Conservation (phyloP, 2,797 vertebrate species). For the Mallotus villosus region DNA sequence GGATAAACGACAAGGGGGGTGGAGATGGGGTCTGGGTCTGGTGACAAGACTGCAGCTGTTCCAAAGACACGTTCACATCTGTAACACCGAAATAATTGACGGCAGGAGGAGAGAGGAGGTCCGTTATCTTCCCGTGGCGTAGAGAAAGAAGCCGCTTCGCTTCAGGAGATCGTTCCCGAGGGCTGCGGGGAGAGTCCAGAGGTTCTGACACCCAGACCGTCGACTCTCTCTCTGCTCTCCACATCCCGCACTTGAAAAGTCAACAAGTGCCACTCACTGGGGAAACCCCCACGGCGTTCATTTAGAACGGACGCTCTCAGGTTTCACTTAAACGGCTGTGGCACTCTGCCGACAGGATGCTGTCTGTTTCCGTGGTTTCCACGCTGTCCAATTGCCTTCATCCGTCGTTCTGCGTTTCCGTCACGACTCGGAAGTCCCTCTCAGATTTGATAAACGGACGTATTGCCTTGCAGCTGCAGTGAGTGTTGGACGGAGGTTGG, state of each 20-base stretch:
- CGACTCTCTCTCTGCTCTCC: no score
- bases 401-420: conserved; percentile 62
- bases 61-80: conserved; percentile 7
- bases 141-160: no score
- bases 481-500: conserved; percentile 24
- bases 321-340: conserved; percentile 32
- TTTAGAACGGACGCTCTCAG: conserved; percentile 30
- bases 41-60: conserved; percentile 12
- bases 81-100: conserved; percentile 20
- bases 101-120: no score
- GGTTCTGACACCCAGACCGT: no score
- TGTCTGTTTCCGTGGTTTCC: conserved; percentile 34
- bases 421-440: conserved; percentile 41
- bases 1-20: conserved; percentile 23
- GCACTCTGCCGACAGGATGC: not conserved
- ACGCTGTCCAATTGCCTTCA: conserved; percentile 54
- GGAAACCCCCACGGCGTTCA: no score
- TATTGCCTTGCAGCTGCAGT: conserved; percentile 51
- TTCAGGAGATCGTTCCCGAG: no score
- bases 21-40: conserved; percentile 7
- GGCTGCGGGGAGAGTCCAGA: no score
- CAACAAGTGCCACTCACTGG: not conserved
- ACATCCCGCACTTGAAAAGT: no score
- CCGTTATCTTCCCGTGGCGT: no score
- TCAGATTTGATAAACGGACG: conserved; percentile 67